phyloP scores from a whole-genome alignment of 2,888 invertebrate species.

The Helleia helle region DNA sequence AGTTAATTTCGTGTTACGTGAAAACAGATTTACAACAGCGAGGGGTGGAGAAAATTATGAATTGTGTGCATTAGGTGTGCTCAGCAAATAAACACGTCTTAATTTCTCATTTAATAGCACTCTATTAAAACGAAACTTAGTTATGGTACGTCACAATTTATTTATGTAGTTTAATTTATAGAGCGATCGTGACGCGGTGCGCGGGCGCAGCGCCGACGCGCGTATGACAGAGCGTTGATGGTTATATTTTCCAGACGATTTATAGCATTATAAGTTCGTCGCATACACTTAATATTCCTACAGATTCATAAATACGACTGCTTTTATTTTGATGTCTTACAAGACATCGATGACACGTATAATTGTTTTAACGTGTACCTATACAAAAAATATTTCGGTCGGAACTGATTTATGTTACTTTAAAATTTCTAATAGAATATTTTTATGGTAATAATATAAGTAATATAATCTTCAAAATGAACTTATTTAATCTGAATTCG shows the following conservation, averaged over 20 bases:
- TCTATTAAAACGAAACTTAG: slow-evolving; percentile 71
- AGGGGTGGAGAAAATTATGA: slow-evolving; percentile 48
- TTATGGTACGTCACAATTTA: slow-evolving; percentile 67
- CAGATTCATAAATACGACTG: slow-evolving; percentile 68
- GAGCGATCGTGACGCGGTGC: slow-evolving; percentile 26
- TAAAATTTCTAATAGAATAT: too few species aligned
- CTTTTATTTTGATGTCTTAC: slow-evolving; percentile 72
- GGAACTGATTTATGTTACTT: slow-evolving; percentile 34
- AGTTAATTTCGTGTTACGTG: slow-evolving; percentile 10
- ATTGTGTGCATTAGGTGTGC: slow-evolving; percentile 63
- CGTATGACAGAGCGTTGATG: slow-evolving; percentile 66
- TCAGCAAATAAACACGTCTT: slow-evolving; percentile 68
- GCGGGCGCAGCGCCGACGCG: slow-evolving; percentile 34
- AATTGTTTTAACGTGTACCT: slow-evolving; percentile 60
- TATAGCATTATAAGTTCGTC: slow-evolving; percentile 68
- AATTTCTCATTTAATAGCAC: slow-evolving; percentile 66
- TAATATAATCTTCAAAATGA: too few species aligned
- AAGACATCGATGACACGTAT: slow-evolving; percentile 66
- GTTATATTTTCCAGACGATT: slow-evolving; percentile 74
- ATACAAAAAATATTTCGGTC: slow-evolving; percentile 56
- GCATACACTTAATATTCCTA: slow-evolving; percentile 61
- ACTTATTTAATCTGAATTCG: too few species aligned
- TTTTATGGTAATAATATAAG: too few species aligned
- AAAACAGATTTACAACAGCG: slow-evolving; percentile 45
- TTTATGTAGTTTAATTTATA: slow-evolving; percentile 64